Evolutionary conservation across 2,888 invertebrate genomes (phyloP), one percentile per base, ranked within the genome.

Genomic region (Tetragonula carbonaria): DNA sequence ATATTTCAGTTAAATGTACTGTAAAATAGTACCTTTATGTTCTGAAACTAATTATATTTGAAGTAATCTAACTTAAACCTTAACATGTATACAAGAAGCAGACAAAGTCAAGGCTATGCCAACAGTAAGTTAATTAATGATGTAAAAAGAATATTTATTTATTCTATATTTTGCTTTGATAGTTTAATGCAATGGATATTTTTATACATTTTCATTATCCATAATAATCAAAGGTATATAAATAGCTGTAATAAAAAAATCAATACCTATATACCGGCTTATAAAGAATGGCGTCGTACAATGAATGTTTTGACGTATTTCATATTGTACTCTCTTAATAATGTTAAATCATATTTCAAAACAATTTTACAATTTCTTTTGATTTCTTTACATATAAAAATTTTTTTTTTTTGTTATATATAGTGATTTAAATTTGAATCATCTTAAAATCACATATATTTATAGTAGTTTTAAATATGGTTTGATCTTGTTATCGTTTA

Each of bases 51-150:
- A 55, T 85, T 79, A 33, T 28, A 71, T 51, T 13, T 13, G 14
- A 51, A 62, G 62, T 59, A 21, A 53, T 68, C 65, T 33, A 57
- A 53, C n/a, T 57, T 23, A n/a, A 14, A 62, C 4, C 16, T 38
- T 63, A 83, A 78, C 38, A 90, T 90, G 90, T 90, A 90, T 72
- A 74, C 91, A 33, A 88, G 91, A 76, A 91, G 71, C 59, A 88
- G 90, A 70, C 87, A 78, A 74, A 90, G 45, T 66, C 91, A 86
- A 77, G 78, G 74, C 77, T 90, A 91, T 74, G 18, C 74, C 45
- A 89, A 82, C 53, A 78, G 91, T 91, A 73, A 86, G 87, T 74
- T 11, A 45, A 45, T 8, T 45, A 45, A 45, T 45, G 8, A 45
- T 2, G 45, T 45, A 45, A 45, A 8, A 1, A 45, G 8, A 45